A percentile compares a stretch with the other conserved stretches of the same genome.
Evolutionary conservation across 2,797 vertebrate species (phyloP).

Genomic region (Epinephelus coioides): DNA sequence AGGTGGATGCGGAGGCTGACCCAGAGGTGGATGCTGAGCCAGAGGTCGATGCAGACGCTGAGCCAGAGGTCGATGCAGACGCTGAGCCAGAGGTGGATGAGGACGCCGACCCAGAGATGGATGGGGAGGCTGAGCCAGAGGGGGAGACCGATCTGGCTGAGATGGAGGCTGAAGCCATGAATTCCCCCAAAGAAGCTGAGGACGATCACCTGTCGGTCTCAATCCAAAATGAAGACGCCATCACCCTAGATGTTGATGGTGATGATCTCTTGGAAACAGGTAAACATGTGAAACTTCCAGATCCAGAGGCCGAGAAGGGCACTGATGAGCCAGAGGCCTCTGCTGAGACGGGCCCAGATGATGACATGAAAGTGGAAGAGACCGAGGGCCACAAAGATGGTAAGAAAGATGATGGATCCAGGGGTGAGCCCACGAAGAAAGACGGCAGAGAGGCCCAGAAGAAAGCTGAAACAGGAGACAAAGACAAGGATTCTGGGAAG

Average conservation of each 20-base stretch:
- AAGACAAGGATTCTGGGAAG: constrained; percentile 99
- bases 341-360: constrained; percentile 92
- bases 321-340: constrained; percentile 92
- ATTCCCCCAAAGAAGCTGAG: constrained; percentile 95
- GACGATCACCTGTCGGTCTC: constrained; percentile 99
- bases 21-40: constrained; percentile 81
- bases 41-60: constrained; percentile 76
- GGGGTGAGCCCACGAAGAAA: constrained; percentile 94
- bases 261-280: constrained; percentile 99
- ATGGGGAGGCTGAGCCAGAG: constrained; percentile 49
- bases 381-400: constrained; percentile 94
- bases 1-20: constrained; percentile 56
- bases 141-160: constrained; percentile 87
- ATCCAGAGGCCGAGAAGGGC: constrained; percentile 97
- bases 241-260: constrained; percentile 99
- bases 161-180: constrained; percentile 92
- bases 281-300: constrained; percentile 99
- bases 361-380: constrained; percentile 92
- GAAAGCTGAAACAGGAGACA: constrained; percentile 99
- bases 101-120: constrained; percentile 57
- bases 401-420: constrained; percentile 95
- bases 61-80: constrained; percentile 57
- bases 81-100: constrained; percentile 38
- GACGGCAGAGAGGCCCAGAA: constrained; percentile 95
- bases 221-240: constrained; percentile 99